Percentiles rank a stretch among this genome's conserved stretches.
Evolutionary conservation across 1,140 invertebrate species (phyloP).

Genomic region (Ridgeia piscesae): DNA sequence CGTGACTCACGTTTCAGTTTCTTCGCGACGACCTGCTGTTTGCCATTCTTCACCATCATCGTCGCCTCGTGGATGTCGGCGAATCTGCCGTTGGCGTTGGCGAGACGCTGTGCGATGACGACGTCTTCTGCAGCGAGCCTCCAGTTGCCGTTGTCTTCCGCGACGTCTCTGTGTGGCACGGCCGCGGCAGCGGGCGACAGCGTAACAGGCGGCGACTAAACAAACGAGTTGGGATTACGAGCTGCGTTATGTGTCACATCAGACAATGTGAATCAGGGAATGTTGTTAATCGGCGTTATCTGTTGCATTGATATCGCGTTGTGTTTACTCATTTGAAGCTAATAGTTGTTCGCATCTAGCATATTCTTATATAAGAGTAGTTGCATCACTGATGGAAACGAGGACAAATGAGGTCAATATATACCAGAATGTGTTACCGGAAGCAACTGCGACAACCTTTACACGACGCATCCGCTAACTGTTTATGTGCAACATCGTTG

Average conservation of each 20-base stretch:
- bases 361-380: too few relatives aligned
- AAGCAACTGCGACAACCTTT: too few relatives aligned
- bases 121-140: background rate
- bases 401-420: too few relatives aligned
- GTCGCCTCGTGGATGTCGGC: slow-evolving; percentile 14
- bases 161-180: background rate
- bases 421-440: too few relatives aligned
- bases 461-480: too few relatives aligned
- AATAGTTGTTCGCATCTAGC: too few relatives aligned
- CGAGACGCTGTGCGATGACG: background rate
- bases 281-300: too few relatives aligned
- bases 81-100: slow-evolving; percentile 14
- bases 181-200: background rate
- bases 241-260: background rate
- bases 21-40: slow-evolving; percentile 9
- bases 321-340: too few relatives aligned
- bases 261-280: too few relatives aligned
- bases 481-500: too few relatives aligned
- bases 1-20: background rate
- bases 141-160: background rate
- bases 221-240: background rate
- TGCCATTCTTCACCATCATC: background rate
- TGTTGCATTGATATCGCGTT: too few relatives aligned
- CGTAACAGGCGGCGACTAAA: background rate
- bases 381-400: too few relatives aligned